phyloP scores from a whole-genome alignment of 2,797 vertebrate species.

The Podargus strigoides region DNA sequence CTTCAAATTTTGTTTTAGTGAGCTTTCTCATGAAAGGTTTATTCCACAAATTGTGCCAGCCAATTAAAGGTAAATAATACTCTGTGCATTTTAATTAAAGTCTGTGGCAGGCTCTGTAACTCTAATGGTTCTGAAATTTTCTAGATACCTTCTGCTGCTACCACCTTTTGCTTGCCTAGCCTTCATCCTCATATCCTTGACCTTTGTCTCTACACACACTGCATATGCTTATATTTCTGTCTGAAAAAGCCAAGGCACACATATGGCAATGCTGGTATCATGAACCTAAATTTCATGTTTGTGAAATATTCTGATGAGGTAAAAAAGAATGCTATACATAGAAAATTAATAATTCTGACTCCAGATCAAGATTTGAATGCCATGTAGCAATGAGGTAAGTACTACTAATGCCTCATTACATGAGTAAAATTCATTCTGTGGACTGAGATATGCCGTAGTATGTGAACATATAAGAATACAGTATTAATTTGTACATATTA shows the following conservation, averaged over 20 bases:
- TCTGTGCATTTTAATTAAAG: not conserved
- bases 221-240: not conserved
- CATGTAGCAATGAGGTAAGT: too few species aligned
- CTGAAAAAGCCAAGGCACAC: not conserved
- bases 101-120: not conserved
- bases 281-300: not conserved
- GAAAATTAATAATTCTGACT: not conserved
- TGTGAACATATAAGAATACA: not conserved
- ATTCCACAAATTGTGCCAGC: slow-evolving; percentile 61
- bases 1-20: slow-evolving; percentile 66
- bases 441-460: not conserved
- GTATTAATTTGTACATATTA: not conserved
- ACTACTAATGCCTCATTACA: not conserved
- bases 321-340: not conserved
- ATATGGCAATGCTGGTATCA: not conserved
- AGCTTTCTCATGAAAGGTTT: slow-evolving; percentile 62
- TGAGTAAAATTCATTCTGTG: not conserved
- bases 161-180: not conserved
- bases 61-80: slow-evolving; percentile 35
- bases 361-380: not conserved
- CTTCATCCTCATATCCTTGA: not conserved
- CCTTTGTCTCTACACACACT: not conserved
- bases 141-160: not conserved
- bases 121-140: not conserved
- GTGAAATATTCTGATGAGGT: not conserved